Evolutionary conservation across 2,113 vertebrate species (phyloP).

Genomic region (Platysteira castanea): DNA sequence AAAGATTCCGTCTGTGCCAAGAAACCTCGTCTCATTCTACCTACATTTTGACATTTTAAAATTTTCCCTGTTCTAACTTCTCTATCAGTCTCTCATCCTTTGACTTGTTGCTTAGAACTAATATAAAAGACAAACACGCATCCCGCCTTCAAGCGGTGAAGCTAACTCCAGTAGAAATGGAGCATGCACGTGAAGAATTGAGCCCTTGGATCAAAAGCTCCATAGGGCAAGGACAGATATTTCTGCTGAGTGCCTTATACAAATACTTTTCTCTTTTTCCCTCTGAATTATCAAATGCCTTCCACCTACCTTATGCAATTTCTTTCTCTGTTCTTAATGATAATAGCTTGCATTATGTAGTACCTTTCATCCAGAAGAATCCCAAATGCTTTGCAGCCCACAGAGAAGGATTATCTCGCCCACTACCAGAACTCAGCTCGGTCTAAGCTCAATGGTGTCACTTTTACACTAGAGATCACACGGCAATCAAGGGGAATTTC

Average conservation of each 20-base stretch:
- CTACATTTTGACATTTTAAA: neutral
- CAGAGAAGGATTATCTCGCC: constrained; percentile 61
- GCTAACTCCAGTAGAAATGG: neutral
- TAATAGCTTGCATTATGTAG: constrained; percentile 54
- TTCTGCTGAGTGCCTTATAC: neutral
- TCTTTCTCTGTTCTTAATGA: constrained; percentile 51
- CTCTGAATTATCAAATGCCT: constrained; percentile 37
- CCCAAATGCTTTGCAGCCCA: constrained; percentile 56
- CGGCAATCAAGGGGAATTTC: neutral
- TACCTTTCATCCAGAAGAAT: constrained; percentile 61
- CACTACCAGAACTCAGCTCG: constrained; percentile 24
- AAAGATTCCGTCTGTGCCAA: neutral
- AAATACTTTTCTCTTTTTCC: constrained; percentile 1
- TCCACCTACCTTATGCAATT: constrained; percentile 57
- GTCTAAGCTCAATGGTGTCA: constrained; percentile 36
- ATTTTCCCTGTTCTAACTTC: neutral
- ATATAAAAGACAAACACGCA: neutral
- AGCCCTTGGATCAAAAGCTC: neutral
- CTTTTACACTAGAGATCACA: neutral
- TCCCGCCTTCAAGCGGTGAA: neutral
- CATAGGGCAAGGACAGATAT: neutral
- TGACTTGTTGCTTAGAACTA: neutral
- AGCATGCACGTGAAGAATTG: neutral
- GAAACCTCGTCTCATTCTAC: neutral
- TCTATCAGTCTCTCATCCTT: neutral